These are phyloP conservation scores for Noctilio leporinus DNA, from an alignment of 2,113 vertebrate species.

Conservation along the genomic window DNA sequence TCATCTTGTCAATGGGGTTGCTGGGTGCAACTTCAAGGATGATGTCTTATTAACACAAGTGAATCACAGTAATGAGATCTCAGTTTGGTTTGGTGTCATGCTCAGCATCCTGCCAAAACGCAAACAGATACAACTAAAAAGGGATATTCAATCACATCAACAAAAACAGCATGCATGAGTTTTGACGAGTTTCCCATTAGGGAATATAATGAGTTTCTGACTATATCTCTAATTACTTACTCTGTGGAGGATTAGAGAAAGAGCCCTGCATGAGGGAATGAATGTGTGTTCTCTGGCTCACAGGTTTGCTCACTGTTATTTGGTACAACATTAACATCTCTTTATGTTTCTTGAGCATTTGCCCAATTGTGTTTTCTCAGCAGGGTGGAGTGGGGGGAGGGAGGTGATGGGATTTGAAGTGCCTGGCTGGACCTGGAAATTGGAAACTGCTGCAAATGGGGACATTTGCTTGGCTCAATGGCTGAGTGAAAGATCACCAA, in stretches of 20 bases:
- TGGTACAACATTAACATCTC: constrained; percentile 72
- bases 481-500: constrained; percentile 75
- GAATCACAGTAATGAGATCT: not conserved
- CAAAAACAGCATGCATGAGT: not conserved
- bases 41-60: not conserved
- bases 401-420: constrained; percentile 9
- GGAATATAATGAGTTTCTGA: not conserved
- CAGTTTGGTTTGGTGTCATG: not conserved
- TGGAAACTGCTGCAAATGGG: not conserved
- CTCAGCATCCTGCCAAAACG: not conserved
- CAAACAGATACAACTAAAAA: not conserved
- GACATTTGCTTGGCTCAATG: constrained; percentile 66
- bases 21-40: not conserved
- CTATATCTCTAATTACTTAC: not conserved
- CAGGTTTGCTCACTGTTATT: not conserved
- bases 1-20: not conserved
- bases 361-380: constrained; percentile 62
- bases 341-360: constrained; percentile 51
- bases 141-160: not conserved
- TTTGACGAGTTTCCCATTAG: not conserved
- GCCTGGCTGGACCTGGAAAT: constrained; percentile 37
- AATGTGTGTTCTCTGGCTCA: not conserved
- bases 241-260: not conserved
- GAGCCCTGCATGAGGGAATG: not conserved
- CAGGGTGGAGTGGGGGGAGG: constrained; percentile 27